Conservation (phyloP, 2,888 invertebrate species). For the Atherix ibis region DNA sequence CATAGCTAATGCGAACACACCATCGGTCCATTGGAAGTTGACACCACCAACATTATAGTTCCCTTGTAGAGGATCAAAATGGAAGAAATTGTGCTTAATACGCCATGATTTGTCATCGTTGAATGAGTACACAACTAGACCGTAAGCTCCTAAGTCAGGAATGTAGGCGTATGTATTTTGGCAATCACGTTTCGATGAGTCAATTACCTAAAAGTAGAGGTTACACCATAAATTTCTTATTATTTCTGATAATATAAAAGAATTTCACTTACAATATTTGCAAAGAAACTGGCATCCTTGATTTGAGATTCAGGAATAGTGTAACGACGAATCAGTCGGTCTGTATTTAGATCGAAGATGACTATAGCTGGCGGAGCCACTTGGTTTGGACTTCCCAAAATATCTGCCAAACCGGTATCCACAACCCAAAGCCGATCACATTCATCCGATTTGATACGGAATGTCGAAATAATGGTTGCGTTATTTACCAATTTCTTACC, state of each 20-base stretch:
- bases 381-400: slow-evolving; percentile 48
- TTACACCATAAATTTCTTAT: too few relatives aligned
- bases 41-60: slow-evolving; percentile 62
- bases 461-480: slow-evolving; percentile 52
- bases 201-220: slow-evolving; percentile 42
- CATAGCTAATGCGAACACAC: slow-evolving; percentile 59
- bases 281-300: slow-evolving; percentile 63
- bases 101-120: slow-evolving; percentile 62
- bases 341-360: slow-evolving; percentile 60
- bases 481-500: slow-evolving; percentile 37
- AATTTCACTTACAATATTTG: slow-evolving; percentile 54
- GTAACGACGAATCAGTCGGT: slow-evolving; percentile 52
- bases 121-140: slow-evolving; percentile 60
- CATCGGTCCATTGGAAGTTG: slow-evolving; percentile 76
- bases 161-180: slow-evolving; percentile 61
- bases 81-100: slow-evolving; percentile 65
- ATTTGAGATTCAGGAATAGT: slow-evolving; percentile 48
- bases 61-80: slow-evolving; percentile 64
- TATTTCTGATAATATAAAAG: not conserved
- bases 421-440: slow-evolving; percentile 73
- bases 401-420: slow-evolving; percentile 63
- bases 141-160: slow-evolving; percentile 61
- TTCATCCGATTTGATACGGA: slow-evolving; percentile 53
- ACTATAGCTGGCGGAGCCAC: slow-evolving; percentile 47
- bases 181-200: slow-evolving; percentile 51